Conservation (phyloP, 1,140 invertebrate genomes). For the Drosophila tristis region DNA sequence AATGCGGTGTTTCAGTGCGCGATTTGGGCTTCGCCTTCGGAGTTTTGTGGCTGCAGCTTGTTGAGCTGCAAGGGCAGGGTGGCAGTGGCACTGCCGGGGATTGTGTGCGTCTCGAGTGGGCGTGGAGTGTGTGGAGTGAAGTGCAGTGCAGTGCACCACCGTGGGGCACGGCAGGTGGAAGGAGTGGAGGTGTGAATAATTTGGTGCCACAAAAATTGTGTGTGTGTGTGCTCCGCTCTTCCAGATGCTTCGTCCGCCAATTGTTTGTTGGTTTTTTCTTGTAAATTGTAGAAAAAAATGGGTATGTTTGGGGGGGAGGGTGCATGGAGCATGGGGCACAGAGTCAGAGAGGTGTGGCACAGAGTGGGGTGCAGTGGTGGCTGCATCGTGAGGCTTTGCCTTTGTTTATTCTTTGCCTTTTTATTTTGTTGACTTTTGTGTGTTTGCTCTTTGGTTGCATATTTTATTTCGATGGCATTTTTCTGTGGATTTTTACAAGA, state of each 20-base stretch:
- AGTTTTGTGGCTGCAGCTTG: slow-evolving; percentile 34
- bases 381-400: slow-evolving; percentile 4
- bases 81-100: not conserved
- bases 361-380: no score
- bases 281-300: slow-evolving; percentile 3
- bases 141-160: not conserved
- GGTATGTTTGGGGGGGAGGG: slow-evolving; percentile 24
- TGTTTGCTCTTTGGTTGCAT: slow-evolving; percentile 39
- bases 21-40: slow-evolving; percentile 12
- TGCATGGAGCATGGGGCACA: not conserved
- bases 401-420: slow-evolving; percentile 58
- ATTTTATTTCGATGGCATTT: slow-evolving; percentile 51
- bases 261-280: slow-evolving; percentile 31
- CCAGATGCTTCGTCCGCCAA: slow-evolving; percentile 43
- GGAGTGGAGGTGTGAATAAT: slow-evolving; percentile 65
- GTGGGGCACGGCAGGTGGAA: no score
- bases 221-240: slow-evolving; percentile 20
- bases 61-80: no score
- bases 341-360: no score
- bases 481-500: not conserved
- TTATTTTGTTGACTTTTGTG: slow-evolving; percentile 28
- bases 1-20: slow-evolving; percentile 53
- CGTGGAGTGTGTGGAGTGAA: slow-evolving; percentile 27
- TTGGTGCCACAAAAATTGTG: slow-evolving; percentile 62
- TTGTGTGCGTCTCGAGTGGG: slow-evolving; percentile 68